Evolutionary conservation across 1,140 invertebrate genomes (phyloP), one percentile per base, ranked within the genome.

Genomic region (Bicyclus anynana): DNA sequence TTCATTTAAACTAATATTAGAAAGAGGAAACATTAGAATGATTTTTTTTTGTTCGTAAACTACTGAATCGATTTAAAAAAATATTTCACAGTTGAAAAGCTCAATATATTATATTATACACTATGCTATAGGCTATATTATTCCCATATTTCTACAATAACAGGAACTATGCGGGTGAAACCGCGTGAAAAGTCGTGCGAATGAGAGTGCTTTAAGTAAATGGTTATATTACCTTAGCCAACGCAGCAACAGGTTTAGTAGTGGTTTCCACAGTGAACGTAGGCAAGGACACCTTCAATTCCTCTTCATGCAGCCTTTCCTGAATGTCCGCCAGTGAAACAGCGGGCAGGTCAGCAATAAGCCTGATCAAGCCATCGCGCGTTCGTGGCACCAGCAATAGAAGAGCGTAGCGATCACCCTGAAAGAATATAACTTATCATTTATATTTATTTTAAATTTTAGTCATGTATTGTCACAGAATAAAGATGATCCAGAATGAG

Each of bases 401-500:
- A 5, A 92, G 69, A 1, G 90, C 87, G 54, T 92, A 92, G 26
- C 90, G 80, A 21, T 77, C 83, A 48, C 91, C 91, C 90, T 92
- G 70, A 17, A 78, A 44, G n/a, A 44, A 5, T 23, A 23, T 23
- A 23, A 77, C n/a, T 27, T 42, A 48, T 47, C 27, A 26, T 29
- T 33, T 44, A 35, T 17, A 37, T 9, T 35, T 6, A n/a, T 35
- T n/a, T 10, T 35, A 40, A 29, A 3, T 20, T n/a, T n/a, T n/a
- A n/a, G n/a, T n/a, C n/a, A n/a, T n/a, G n/a, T n/a, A n/a, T n/a
- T n/a, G n/a, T n/a, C n/a, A n/a, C n/a, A n/a, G n/a, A n/a, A n/a
- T n/a, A n/a, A n/a, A n/a, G n/a, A n/a, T n/a, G n/a, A n/a, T n/a
- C n/a, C n/a, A n/a, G n/a, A n/a, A n/a, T n/a, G n/a, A n/a, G n/a